Conservation (phyloP, 1,140 invertebrate species). For the Zaprionus tsacasi region DNA sequence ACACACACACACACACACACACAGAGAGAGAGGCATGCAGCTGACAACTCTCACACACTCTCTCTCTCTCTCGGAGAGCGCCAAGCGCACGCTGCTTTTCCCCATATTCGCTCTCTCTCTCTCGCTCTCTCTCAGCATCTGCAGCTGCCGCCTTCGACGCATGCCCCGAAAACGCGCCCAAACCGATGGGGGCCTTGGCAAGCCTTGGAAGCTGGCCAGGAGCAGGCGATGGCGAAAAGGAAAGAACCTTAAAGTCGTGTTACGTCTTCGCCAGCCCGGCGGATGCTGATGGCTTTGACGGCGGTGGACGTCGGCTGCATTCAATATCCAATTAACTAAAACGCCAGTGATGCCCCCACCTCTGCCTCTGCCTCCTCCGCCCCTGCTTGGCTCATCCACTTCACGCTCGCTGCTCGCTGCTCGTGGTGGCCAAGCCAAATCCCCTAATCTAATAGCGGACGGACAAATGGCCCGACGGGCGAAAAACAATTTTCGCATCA, state of each 20-base stretch:
- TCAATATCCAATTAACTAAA: constrained; percentile 59
- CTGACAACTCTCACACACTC: constrained; percentile 18
- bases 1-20: too few relatives aligned
- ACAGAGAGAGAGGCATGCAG: constrained; percentile 13
- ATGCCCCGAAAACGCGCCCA: constrained; percentile 52
- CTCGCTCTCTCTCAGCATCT: constrained; percentile 8
- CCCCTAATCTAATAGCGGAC: constrained; percentile 53
- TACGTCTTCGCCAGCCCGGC: constrained; percentile 17
- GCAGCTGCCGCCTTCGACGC: constrained; percentile 34
- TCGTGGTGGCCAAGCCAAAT: constrained; percentile 24
- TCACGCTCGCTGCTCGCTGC: not conserved
- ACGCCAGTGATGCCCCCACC: constrained; percentile 3
- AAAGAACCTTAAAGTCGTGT: constrained; percentile 33
- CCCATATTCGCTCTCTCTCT: not conserved
- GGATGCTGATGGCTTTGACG: constrained; percentile 28
- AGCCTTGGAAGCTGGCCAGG: constrained; percentile 29
- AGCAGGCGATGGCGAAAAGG: not conserved
- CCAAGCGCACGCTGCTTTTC: not conserved
- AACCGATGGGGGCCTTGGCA: constrained; percentile 30
- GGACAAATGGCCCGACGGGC: constrained; percentile 53
- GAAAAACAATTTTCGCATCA: constrained; percentile 68
- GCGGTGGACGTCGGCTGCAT: constrained; percentile 37
- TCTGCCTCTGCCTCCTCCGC: not conserved
- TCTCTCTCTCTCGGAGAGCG: not conserved
- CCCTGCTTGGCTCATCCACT: not conserved